Conservation (phyloP, 2,113 vertebrate species). For the Lonchura striata region DNA sequence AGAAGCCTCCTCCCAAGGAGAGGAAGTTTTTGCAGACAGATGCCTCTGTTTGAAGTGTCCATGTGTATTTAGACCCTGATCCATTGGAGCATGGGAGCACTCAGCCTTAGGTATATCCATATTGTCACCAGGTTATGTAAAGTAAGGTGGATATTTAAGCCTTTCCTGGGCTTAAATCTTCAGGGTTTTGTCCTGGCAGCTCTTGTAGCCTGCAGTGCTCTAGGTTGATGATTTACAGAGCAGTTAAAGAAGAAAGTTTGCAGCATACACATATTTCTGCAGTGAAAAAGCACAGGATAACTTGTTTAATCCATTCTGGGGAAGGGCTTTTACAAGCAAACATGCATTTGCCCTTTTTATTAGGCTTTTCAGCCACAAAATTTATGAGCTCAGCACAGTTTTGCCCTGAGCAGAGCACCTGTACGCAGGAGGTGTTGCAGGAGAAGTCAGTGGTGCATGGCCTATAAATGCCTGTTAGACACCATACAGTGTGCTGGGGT, state of each 20-base stretch:
- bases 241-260: background rate
- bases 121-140: background rate
- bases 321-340: background rate
- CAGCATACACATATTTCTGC: background rate
- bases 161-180: background rate
- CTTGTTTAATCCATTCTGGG: background rate
- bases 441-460: background rate
- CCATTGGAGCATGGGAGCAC: background rate
- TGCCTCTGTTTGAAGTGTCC: constrained; percentile 7
- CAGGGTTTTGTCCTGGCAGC: background rate
- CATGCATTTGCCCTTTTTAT: background rate
- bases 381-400: background rate
- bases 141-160: background rate
- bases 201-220: background rate
- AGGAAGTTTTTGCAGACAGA: constrained; percentile 1
- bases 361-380: background rate
- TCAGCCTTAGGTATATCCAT: background rate
- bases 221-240: constrained; percentile 31
- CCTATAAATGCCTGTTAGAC: background rate
- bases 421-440: background rate
- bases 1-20: background rate
- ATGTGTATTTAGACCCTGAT: background rate
- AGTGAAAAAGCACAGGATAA: background rate
- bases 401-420: background rate
- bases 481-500: background rate